A percentile compares a stretch with the other conserved stretches of the same genome.
phyloP scores from a whole-genome alignment of 2,113 vertebrate genomes.

The Tachysurus fulvidraco region DNA sequence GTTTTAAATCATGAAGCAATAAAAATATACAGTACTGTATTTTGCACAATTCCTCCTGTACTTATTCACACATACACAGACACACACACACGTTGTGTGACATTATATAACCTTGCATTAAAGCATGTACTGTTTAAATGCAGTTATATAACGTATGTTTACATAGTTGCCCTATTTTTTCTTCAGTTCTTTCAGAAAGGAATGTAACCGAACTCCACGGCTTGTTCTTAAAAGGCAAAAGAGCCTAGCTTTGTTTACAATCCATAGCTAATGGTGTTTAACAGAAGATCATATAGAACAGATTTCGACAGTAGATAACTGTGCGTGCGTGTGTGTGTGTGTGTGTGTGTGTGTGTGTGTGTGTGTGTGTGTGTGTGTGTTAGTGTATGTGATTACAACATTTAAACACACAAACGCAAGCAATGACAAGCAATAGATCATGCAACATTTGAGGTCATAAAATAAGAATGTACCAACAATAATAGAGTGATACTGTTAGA shows the following conservation, averaged over 20 bases:
- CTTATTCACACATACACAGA: background rate
- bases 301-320: slow-evolving; percentile 4
- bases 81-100: background rate
- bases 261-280: slow-evolving; percentile 26
- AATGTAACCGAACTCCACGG: slow-evolving; percentile 5
- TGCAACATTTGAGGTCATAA: background rate
- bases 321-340: background rate
- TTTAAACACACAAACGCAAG: background rate
- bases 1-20: slow-evolving; percentile 1
- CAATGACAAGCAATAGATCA: background rate
- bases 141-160: slow-evolving; percentile 15
- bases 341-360: background rate
- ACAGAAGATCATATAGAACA: background rate
- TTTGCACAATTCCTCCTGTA: background rate
- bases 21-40: background rate
- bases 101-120: slow-evolving; percentile 21
- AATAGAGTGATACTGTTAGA: background rate
- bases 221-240: slow-evolving; percentile 14
- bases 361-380: background rate
- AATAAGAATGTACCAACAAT: background rate
- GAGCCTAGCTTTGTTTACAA: background rate
- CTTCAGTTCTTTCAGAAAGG: background rate
- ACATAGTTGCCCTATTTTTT: slow-evolving; percentile 6
- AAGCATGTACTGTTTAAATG: slow-evolving; percentile 33
- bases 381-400: background rate